Evolutionary conservation across 2,888 invertebrate genomes (phyloP).

Genomic region (Cephus pulcher): DNA sequence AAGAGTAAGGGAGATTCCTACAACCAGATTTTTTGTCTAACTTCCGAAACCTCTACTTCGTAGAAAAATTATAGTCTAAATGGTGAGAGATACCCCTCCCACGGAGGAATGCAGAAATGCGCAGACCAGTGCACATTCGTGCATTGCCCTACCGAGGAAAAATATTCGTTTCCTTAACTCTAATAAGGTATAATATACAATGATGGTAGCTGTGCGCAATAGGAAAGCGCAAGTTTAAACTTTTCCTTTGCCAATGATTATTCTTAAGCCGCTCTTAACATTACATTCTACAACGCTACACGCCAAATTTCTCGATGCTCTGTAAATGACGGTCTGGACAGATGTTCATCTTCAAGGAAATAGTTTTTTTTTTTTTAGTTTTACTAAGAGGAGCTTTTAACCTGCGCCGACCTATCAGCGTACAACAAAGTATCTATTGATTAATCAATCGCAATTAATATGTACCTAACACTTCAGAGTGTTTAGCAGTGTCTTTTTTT

Average conservation of each 20-base stretch:
- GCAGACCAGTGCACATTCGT: slow-evolving; percentile 1
- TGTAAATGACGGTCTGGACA: not conserved
- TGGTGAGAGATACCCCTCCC: not conserved
- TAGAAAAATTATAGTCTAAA: slow-evolving; percentile 43
- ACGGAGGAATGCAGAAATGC: not conserved
- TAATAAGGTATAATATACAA: slow-evolving; percentile 48
- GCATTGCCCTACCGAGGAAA: not conserved
- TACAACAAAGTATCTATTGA: slow-evolving; percentile 25
- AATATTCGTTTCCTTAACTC: slow-evolving; percentile 37
- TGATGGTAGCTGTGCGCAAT: slow-evolving; percentile 39
- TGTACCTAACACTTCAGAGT: not conserved
- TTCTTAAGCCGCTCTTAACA: not conserved
- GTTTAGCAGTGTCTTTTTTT: not conserved
- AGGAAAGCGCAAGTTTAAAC: slow-evolving; percentile 32
- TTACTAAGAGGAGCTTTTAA: slow-evolving; percentile 17
- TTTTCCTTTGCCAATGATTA: not conserved
- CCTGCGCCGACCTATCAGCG: slow-evolving; percentile 33
- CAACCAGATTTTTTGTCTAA: not conserved
- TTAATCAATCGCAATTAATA: not conserved
- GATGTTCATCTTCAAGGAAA: not conserved
- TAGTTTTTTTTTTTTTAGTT: slow-evolving; percentile 10
- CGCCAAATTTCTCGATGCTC: not conserved
- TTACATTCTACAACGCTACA: not conserved
- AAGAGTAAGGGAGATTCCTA: not conserved
- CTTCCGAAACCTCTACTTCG: slow-evolving; percentile 32